Evolutionary conservation across 1,140 invertebrate genomes (phyloP).

Genomic region (Mycetomoellerius zeteki): DNA sequence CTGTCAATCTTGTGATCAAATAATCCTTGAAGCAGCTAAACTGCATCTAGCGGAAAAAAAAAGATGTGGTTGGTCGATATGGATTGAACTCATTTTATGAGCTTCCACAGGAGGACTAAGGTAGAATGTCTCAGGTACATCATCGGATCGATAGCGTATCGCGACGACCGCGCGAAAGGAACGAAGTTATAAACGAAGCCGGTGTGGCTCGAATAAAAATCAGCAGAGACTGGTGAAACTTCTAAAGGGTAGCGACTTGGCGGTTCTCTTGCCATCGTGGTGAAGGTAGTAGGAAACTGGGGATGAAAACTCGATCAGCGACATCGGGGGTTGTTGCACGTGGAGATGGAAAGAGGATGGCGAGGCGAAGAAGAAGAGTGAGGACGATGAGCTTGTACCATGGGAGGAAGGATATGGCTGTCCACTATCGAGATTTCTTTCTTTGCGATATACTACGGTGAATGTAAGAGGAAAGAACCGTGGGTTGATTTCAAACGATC

Average conservation of each 20-base stretch:
- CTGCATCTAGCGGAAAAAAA: neutral
- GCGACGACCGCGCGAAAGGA: constrained; percentile 59
- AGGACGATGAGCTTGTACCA: constrained; percentile 12
- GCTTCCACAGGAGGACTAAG: constrained; percentile 11
- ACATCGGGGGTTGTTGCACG: constrained; percentile 56
- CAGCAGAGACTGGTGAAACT: constrained; percentile 59
- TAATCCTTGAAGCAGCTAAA: neutral
- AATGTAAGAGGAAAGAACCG: constrained; percentile 49
- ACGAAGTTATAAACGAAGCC: constrained; percentile 79
- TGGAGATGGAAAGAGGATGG: constrained; percentile 13
- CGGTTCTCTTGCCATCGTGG: constrained; percentile 21
- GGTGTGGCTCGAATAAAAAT: constrained; percentile 79
- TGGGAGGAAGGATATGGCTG: constrained; percentile 34
- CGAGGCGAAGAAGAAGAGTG: neutral
- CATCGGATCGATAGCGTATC: constrained; percentile 56
- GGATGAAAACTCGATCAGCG: constrained; percentile 80
- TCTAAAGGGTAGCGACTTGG: constrained; percentile 56
- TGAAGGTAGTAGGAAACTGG: constrained; percentile 48
- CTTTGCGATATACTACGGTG: constrained; percentile 61
- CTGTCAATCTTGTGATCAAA: neutral
- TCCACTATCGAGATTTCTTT: constrained; percentile 74
- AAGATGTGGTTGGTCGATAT: too few species aligned
- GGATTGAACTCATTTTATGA: constrained; percentile 15
- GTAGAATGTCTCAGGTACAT: constrained; percentile 45
- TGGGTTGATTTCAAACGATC: constrained; percentile 80